Conservation (phyloP, 2,113 vertebrate genomes). For the Pyrgilauda ruficollis region DNA sequence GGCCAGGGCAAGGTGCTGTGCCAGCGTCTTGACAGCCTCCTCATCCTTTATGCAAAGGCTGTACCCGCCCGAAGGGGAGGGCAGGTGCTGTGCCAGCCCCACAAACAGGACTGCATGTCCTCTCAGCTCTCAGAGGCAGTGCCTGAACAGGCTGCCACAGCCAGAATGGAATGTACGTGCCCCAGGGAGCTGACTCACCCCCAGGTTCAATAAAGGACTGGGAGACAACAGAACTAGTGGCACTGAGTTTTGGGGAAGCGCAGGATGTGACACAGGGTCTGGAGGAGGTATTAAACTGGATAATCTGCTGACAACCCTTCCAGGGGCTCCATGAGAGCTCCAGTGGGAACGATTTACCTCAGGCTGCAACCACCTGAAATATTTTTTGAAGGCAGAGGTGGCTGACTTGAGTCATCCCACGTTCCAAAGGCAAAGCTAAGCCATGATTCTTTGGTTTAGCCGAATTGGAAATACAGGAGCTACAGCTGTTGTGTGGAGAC, state of each 20-base stretch:
- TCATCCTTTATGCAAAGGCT: background rate
- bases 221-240: background rate
- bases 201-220: background rate
- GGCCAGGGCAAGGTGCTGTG: background rate
- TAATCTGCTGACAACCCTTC: background rate
- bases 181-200: slow-evolving; percentile 18
- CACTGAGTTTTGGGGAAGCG: background rate
- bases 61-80: background rate
- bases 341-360: background rate
- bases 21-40: background rate
- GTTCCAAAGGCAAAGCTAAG: background rate
- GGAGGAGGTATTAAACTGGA: background rate
- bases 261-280: background rate
- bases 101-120: background rate
- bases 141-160: background rate
- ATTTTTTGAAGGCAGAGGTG: background rate
- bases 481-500: background rate
- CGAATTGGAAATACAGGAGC: background rate
- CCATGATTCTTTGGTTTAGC: background rate
- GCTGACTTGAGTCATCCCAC: background rate
- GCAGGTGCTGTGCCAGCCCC: slow-evolving; percentile 21
- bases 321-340: background rate
- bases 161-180: background rate
- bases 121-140: background rate
- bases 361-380: background rate